Conservation (phyloP, 2,888 invertebrate genomes). For the Sicus ferrugineus region DNA sequence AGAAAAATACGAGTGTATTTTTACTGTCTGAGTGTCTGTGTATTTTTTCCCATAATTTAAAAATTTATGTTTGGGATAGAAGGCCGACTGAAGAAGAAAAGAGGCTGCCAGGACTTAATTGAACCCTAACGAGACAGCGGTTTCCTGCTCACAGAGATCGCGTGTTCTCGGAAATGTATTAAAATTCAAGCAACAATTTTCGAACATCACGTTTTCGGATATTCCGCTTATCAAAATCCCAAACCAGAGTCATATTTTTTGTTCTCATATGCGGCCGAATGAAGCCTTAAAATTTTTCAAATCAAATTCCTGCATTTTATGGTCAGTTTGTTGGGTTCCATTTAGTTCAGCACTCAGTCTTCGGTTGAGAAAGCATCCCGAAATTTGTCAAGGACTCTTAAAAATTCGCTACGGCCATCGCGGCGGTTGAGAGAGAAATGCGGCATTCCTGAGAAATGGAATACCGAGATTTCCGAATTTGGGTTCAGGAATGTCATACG, state of each 20-base stretch:
- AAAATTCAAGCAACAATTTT: conserved; percentile 23
- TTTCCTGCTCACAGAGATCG: neutral
- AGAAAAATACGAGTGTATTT: too few species aligned
- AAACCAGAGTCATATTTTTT: neutral
- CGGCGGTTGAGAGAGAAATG: neutral
- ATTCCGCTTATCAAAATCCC: neutral
- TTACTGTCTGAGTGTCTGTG: too few species aligned
- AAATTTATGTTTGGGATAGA: neutral
- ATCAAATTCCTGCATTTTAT: conserved; percentile 16
- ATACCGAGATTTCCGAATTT: too few species aligned
- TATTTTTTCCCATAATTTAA: conserved; percentile 22
- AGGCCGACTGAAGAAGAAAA: neutral
- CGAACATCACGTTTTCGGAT: neutral
- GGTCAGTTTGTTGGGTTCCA: neutral
- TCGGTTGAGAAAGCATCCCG: neutral
- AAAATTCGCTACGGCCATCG: conserved; percentile 2
- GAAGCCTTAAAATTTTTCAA: conserved; percentile 7
- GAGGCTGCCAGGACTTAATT: conserved; percentile 14
- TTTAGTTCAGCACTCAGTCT: neutral
- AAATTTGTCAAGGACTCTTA: conserved; percentile 29
- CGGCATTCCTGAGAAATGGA: too few species aligned
- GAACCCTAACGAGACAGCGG: neutral
- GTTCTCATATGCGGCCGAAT: neutral
- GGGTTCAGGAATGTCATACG: too few species aligned
- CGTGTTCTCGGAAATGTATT: conserved; percentile 6